A percentile compares a stretch with the other conserved stretches of the same genome.
phyloP scores from a whole-genome alignment of 2,888 invertebrate genomes.

The Exocentrus adspersus region DNA sequence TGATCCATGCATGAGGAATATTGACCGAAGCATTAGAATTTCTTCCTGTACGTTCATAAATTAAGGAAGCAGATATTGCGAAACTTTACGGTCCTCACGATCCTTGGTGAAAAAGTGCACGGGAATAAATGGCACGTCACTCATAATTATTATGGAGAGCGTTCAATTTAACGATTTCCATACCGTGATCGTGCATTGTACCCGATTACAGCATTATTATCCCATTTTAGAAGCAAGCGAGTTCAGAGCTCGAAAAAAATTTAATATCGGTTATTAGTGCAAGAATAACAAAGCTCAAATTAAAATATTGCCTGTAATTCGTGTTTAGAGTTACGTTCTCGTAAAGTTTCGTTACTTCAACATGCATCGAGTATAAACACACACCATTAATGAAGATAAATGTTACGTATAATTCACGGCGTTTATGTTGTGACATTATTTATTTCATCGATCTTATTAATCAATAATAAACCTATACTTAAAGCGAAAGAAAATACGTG shows the following conservation, averaged over 20 bases:
- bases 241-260: too few relatives aligned
- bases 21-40: too few relatives aligned
- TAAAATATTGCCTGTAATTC: constrained; percentile 22
- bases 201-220: constrained; percentile 30
- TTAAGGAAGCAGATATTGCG: not conserved
- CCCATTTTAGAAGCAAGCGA: constrained; percentile 15
- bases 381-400: constrained; percentile 21
- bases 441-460: constrained; percentile 20
- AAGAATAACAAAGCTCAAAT: constrained; percentile 13
- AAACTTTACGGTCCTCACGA: constrained; percentile 19
- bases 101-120: constrained; percentile 21
- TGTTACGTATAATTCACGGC: constrained; percentile 11
- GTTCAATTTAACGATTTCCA: constrained; percentile 25
- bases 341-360: constrained; percentile 4
- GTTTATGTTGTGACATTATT: constrained; percentile 18
- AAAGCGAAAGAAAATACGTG: constrained; percentile 12
- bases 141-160: constrained; percentile 34
- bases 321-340: constrained; percentile 6
- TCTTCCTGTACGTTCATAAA: not conserved
- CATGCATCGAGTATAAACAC: constrained; percentile 6
- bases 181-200: constrained; percentile 27
- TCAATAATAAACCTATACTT: constrained; percentile 11
- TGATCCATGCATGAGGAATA: too few relatives aligned
- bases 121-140: constrained; percentile 35
- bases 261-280: constrained; percentile 20